Conservation (phyloP, 2,888 invertebrate genomes). For the Tetranychus piercei region DNA sequence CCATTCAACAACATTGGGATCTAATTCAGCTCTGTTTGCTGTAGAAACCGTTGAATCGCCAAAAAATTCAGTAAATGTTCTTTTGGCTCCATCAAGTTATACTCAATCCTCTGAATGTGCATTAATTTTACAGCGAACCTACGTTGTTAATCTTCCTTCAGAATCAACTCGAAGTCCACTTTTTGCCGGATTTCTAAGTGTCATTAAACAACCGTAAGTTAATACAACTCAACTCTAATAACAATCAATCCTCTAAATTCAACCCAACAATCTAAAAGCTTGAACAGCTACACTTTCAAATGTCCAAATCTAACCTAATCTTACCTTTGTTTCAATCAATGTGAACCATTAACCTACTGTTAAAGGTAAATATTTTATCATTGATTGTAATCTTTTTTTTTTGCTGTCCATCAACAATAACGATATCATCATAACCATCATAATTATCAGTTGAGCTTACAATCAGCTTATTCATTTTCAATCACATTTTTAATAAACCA, state of each 20-base stretch:
- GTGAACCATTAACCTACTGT: neutral
- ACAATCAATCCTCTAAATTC: too few relatives aligned
- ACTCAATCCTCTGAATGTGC: constrained; percentile 18
- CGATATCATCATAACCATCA: too few relatives aligned
- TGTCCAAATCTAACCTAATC: neutral
- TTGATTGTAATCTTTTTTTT: neutral
- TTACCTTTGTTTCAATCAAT: neutral
- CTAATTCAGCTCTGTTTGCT: neutral
- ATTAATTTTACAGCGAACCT: constrained; percentile 18
- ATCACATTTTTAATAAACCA: too few relatives aligned
- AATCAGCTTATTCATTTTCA: neutral
- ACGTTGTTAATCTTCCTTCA: neutral
- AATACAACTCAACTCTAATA: neutral
- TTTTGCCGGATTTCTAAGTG: constrained; percentile 16
- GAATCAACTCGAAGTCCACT: neutral
- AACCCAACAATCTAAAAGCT: too few relatives aligned
- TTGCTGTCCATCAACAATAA: neutral
- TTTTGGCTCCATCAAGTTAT: neutral
- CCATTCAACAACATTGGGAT: neutral
- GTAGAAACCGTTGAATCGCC: neutral
- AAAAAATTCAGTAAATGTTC: neutral
- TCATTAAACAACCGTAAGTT: constrained; percentile 12
- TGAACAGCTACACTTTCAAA: neutral
- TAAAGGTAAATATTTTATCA: neutral
- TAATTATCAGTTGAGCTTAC: neutral